These are phyloP conservation scores for Paradoxurus hermaphroditus DNA, from an alignment of 2,113 vertebrate genomes.

Conservation along the genomic window DNA sequence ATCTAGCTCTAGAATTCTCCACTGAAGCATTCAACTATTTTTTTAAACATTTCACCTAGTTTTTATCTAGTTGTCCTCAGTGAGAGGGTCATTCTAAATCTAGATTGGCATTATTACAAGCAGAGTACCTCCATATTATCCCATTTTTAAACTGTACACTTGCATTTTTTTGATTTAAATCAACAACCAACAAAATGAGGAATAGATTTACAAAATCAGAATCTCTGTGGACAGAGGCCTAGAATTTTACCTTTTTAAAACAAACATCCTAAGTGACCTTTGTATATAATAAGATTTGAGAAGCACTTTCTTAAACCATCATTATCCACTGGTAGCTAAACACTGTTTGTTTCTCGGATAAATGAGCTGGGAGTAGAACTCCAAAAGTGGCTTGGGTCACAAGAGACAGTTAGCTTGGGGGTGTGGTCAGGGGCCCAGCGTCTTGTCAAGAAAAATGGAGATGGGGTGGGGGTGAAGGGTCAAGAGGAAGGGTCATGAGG, in stretches of 20 bases:
- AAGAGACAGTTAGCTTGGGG: not conserved
- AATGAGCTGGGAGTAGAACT: not conserved
- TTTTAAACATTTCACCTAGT: not conserved
- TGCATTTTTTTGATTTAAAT: not conserved
- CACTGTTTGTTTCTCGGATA: not conserved
- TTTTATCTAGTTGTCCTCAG: not conserved
- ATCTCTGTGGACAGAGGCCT: not conserved
- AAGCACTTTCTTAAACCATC: not conserved
- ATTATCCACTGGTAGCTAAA: not conserved
- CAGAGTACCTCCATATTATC: not conserved
- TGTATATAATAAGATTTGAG: not conserved
- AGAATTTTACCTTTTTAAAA: not conserved
- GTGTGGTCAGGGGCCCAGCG: not conserved
- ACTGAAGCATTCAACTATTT: not conserved
- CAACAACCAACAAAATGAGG: not conserved
- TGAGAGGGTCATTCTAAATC: not conserved
- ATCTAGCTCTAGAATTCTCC: not conserved
- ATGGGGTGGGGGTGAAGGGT: not conserved
- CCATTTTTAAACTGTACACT: not conserved
- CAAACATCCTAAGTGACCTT: not conserved
- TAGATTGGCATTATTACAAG: not conserved
- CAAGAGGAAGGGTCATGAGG: not conserved
- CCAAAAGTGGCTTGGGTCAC: not conserved
- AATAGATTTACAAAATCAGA: not conserved
- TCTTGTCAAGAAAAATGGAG: not conserved